These are phyloP conservation scores for Phalera bucephala DNA, from an alignment of 2,888 invertebrate genomes.

Conservation along the genomic window DNA sequence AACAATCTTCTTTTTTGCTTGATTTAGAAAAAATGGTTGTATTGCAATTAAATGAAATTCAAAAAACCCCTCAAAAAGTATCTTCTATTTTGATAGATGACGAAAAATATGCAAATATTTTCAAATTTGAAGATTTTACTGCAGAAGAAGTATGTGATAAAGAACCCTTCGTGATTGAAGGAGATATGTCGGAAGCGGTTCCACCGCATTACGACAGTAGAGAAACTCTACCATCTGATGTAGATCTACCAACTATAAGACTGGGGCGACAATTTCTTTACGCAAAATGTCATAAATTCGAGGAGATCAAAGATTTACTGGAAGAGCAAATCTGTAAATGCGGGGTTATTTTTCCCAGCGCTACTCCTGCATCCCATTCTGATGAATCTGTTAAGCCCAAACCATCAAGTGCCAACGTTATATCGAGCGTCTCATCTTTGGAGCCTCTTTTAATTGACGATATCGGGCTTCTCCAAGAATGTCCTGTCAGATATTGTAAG, in stretches of 20 bases:
- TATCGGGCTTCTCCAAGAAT: conserved; percentile 42
- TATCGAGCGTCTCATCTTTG: conserved; percentile 46
- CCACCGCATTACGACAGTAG: conserved; percentile 57
- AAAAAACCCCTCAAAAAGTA: conserved; percentile 43
- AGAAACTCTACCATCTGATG: conserved; percentile 59
- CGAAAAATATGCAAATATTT: conserved; percentile 40
- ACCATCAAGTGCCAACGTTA: conserved; percentile 3
- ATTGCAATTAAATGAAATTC: conserved; percentile 68
- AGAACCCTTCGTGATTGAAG: conserved; percentile 60
- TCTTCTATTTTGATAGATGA: conserved; percentile 51
- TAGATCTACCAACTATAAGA: conserved; percentile 57
- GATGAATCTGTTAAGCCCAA: conserved; percentile 11
- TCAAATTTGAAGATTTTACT: conserved; percentile 44
- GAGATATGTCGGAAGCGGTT: conserved; percentile 49
- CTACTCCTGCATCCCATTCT: conserved; percentile 4
- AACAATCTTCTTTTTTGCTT: conserved; percentile 67
- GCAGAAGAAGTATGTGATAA: conserved; percentile 39
- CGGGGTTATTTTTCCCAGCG: conserved; percentile 15
- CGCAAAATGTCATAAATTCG: conserved; percentile 66
- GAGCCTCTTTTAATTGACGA: conserved; percentile 54
- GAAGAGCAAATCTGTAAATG: conserved; percentile 62
- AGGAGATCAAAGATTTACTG: conserved; percentile 57
- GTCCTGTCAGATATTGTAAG: conserved; percentile 49
- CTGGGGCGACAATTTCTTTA: conserved; percentile 62
- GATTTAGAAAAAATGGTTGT: conserved; percentile 71